Conservation (phyloP, 1,140 invertebrate genomes). For the Oryctes rhinoceros region DNA sequence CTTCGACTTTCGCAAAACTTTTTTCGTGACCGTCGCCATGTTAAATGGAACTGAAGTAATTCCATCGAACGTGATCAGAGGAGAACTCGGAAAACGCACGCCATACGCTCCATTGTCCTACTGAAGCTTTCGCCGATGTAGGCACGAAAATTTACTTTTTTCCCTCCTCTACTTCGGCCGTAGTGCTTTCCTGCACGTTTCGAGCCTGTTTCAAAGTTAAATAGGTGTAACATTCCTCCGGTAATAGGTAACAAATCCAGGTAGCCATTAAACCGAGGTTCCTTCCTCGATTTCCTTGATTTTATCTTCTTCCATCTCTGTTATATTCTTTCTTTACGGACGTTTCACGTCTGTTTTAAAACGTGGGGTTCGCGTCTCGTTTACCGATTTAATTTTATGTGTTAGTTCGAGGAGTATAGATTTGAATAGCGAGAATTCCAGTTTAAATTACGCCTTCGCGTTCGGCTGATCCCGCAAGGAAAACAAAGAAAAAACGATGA, state of each 20-base stretch:
- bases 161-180: constrained; percentile 42
- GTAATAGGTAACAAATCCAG: constrained; percentile 58
- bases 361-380: background rate
- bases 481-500: constrained; percentile 2
- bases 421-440: background rate
- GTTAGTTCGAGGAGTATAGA: constrained; percentile 9
- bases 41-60: constrained; percentile 60
- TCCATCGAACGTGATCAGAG: constrained; percentile 54
- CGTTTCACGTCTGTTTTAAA: constrained; percentile 26
- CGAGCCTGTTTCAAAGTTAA: constrained; percentile 57
- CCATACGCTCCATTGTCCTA: constrained; percentile 48
- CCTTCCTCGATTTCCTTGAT: constrained; percentile 28
- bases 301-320: constrained; percentile 15
- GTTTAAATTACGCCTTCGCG: constrained; percentile 20
- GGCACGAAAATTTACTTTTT: constrained; percentile 49
- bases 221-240: constrained; percentile 60
- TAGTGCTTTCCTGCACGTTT: background rate
- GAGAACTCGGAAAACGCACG: constrained; percentile 48
- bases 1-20: constrained; percentile 45
- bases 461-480: background rate
- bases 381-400: constrained; percentile 31
- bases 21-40: constrained; percentile 49
- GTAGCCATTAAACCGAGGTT: constrained; percentile 41
- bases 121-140: constrained; percentile 20
- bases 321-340: background rate